Conservation (phyloP, 2,888 invertebrate species). For the Esperia sulphurella region DNA sequence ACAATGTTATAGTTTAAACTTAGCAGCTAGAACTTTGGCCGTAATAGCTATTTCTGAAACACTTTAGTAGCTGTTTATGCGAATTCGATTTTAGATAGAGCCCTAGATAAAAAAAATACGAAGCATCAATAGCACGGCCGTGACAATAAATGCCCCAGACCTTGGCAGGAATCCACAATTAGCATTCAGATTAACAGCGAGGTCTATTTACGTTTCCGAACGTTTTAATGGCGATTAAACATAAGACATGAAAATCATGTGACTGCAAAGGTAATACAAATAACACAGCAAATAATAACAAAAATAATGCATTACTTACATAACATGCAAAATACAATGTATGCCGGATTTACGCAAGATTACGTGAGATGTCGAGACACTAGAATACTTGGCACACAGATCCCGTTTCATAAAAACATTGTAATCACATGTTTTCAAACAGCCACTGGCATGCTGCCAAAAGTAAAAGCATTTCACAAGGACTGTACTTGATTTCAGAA, state of each 20-base stretch:
- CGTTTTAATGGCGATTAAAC: background rate
- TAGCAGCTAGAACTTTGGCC: background rate
- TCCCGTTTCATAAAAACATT: constrained; percentile 53
- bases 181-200: constrained; percentile 32
- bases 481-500: constrained; percentile 28
- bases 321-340: constrained; percentile 24
- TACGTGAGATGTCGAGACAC: constrained; percentile 28
- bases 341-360: constrained; percentile 43
- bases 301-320: constrained; percentile 33
- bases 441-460: constrained; percentile 58
- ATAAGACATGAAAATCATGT: background rate
- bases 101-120: constrained; percentile 24
- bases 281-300: constrained; percentile 1
- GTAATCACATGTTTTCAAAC: constrained; percentile 66
- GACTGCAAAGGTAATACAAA: too few species aligned
- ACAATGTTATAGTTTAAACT: too few species aligned
- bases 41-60: too few species aligned
- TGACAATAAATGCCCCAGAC: constrained; percentile 62
- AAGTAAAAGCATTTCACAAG: constrained; percentile 31
- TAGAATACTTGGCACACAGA: constrained; percentile 43
- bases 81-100: constrained; percentile 34
- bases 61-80: too few species aligned
- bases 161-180: constrained; percentile 73
- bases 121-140: constrained; percentile 28
- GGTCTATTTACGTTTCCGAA: constrained; percentile 32